Conservation (phyloP, 2,797 vertebrate genomes). For the Eidolon dupreanum region DNA sequence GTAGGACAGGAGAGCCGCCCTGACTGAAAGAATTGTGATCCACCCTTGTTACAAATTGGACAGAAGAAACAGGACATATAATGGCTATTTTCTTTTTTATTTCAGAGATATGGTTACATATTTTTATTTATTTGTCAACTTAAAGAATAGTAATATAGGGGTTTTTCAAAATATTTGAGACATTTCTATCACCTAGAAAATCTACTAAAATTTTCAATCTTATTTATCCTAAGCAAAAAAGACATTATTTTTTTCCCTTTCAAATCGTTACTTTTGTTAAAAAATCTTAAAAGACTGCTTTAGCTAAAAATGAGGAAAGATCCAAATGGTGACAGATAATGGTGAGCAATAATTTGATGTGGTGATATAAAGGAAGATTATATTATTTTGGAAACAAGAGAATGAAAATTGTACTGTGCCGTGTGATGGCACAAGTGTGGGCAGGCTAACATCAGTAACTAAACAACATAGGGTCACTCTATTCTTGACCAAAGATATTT, state of each 20-base stretch:
- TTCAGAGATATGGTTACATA: not conserved
- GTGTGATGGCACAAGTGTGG: fast-evolving
- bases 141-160: not conserved
- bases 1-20: not conserved
- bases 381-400: not conserved
- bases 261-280: not conserved
- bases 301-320: not conserved
- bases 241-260: not conserved
- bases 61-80: not conserved
- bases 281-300: not conserved
- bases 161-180: not conserved
- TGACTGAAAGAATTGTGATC: not conserved
- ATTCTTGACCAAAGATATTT: not conserved
- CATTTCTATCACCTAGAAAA: not conserved
- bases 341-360: not conserved
- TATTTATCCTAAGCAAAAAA: not conserved
- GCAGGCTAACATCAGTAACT: not conserved
- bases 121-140: not conserved
- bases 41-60: not conserved
- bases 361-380: not conserved
- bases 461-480: not conserved
- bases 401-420: not conserved
- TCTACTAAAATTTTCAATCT: not conserved
- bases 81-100: not conserved
- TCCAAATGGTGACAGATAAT: not conserved